Evolutionary conservation across 2,797 vertebrate species (phyloP).

Genomic region (Hypotaenidia okinawae): DNA sequence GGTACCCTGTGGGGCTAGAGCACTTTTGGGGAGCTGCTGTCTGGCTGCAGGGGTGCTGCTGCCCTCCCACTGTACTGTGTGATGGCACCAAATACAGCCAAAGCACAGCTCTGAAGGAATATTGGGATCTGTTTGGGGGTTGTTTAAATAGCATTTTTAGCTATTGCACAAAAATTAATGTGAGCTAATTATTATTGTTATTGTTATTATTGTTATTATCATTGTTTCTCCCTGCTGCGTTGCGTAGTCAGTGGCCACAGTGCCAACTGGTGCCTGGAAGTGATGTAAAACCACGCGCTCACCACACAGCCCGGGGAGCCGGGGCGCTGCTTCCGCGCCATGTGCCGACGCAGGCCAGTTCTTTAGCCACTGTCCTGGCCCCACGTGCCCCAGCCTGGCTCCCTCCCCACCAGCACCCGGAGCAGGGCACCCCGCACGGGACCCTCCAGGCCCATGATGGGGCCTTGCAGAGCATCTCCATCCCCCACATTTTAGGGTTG

Average conservation of each 20-base stretch:
- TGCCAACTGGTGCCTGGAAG: slow-evolving; percentile 27
- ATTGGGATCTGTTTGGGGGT: accelerated
- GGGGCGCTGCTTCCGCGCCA: accelerated
- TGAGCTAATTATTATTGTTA: neutral
- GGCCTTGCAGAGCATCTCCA: accelerated
- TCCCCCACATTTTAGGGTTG: accelerated
- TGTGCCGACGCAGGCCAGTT: neutral
- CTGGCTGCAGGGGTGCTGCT: neutral
- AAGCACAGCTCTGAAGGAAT: neutral
- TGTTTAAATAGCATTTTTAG: neutral
- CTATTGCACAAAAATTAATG: neutral
- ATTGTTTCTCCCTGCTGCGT: accelerated
- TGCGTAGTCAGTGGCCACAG: accelerated
- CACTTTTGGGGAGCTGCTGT: neutral
- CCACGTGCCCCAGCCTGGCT: accelerated
- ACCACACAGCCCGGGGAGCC: accelerated
- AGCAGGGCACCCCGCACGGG: accelerated
- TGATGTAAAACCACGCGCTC: neutral
- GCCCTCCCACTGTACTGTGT: neutral
- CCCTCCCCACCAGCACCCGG: neutral
- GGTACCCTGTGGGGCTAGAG: neutral
- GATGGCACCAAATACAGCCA: neutral
- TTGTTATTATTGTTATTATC: no score
- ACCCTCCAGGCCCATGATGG: accelerated
- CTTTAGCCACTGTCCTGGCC: neutral